These are phyloP conservation scores for Nematostella vectensis DNA, from an alignment of 92 coral and sea anemone species.

Conservation along the genomic window DNA sequence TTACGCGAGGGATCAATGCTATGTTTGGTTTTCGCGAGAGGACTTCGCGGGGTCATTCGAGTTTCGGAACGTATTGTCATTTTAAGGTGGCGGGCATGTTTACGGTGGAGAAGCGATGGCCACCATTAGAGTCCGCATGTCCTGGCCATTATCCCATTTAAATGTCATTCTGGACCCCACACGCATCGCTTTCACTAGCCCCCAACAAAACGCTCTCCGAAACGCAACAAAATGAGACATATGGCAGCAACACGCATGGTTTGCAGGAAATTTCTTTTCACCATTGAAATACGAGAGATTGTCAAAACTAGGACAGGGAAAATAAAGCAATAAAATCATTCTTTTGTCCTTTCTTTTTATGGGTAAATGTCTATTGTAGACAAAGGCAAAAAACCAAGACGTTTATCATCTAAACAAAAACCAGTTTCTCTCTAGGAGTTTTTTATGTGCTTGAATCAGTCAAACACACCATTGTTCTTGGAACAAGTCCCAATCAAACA, in stretches of 20 bases:
- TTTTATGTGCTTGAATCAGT: neutral
- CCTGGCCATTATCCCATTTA: constrained; percentile 1
- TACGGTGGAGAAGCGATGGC: neutral
- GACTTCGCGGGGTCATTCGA: too few species aligned
- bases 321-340: neutral
- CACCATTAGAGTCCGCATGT: neutral
- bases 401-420: too few species aligned
- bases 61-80: too few species aligned
- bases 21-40: neutral
- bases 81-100: too few species aligned
- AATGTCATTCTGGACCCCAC: neutral
- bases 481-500: neutral
- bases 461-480: too few species aligned
- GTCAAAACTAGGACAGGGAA: neutral
- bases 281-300: neutral
- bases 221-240: too few species aligned
- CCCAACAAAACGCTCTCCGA: neutral
- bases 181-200: neutral
- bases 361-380: neutral
- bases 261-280: neutral
- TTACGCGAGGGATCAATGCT: neutral
- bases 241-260: too few species aligned
- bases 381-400: too few species aligned
- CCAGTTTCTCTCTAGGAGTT: too few species aligned
- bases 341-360: neutral